Evolutionary conservation across 2,888 invertebrate genomes (phyloP), one percentile per base, ranked within the genome.

Genomic region (Orthonychiurus folsomi): DNA sequence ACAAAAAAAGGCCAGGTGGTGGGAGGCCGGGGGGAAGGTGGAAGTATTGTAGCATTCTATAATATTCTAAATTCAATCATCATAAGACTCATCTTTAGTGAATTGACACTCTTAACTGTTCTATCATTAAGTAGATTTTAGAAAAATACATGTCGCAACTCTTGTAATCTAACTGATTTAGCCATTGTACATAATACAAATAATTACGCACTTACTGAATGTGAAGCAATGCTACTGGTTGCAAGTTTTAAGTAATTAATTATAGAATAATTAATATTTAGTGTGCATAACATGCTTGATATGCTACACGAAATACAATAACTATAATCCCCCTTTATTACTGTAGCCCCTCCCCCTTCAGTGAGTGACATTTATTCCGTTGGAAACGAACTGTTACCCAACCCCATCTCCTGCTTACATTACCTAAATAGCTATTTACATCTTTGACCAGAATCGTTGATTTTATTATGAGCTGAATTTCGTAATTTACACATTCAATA

Each of bases 11-110:
- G 23, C 61, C 66, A 18, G 64, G 67, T 20, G 53, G 70, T 18
- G 64, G 66, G n/a, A 50, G 66, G 37, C 63, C 65, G 1, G 59
- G 63, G 12, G 56, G 69, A 53, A 63, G 70, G 66, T 63, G 62
- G 64, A 61, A 60, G 24, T 69, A n/a, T n/a, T n/a, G 69, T 66
- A 63, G 63, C 56, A 65, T 69, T 57, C 68, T 69, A 56, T 69
- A 69, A 69, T 54, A 23, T n/a, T n/a, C n/a, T 50, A 50, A 50
- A 57, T 57, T 48, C 56, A 48, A 50, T 63, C 63, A 25, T 63
- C 59, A 21, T 63, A 59, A 26, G 15, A 47, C 20, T 27, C 37
- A 37, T 37, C 9, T 37, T 37, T 37, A 37, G 15, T 37, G 37
- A 9, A 37, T 37, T 37, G 37, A 37, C 15, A 37, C 37, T 37